Percentiles rank a stretch among this genome's conserved stretches.
These are phyloP conservation scores for Sarcophaga bullata DNA, from an alignment of 1,140 invertebrate species.

Conservation along the genomic window DNA sequence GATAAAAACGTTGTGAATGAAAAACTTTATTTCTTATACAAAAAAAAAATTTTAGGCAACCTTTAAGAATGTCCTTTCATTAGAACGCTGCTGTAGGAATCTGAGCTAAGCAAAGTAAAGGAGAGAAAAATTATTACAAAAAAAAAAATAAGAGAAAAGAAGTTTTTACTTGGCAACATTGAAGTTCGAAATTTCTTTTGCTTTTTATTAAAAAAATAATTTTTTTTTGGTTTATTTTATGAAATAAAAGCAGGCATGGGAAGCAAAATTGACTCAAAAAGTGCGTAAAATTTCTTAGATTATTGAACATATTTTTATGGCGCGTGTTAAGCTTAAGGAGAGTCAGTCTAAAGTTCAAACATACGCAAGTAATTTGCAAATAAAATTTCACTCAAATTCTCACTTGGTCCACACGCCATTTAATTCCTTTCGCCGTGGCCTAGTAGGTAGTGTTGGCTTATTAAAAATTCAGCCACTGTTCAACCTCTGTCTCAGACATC, in stretches of 20 bases:
- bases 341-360: no score
- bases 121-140: background rate
- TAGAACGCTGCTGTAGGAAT: background rate
- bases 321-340: no score
- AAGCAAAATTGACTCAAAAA: no score
- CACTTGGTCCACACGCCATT: no score
- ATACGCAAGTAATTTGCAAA: no score
- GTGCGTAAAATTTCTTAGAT: background rate
- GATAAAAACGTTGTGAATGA: background rate
- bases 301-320: no score
- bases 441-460: no score
- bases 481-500: no score
- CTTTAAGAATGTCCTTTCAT: conserved; percentile 30
- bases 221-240: no score
- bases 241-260: background rate
- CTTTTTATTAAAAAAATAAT: conserved; percentile 12
- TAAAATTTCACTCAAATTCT: no score
- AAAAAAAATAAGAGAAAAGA: background rate
- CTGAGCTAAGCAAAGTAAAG: background rate
- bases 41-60: conserved; percentile 32
- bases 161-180: background rate
- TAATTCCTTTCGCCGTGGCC: no score
- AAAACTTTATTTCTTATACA: conserved; percentile 30
- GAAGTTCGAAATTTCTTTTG: background rate
- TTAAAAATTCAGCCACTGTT: no score